Evolutionary conservation across 2,113 vertebrate species (phyloP).

Genomic region (Bufo bufo): DNA sequence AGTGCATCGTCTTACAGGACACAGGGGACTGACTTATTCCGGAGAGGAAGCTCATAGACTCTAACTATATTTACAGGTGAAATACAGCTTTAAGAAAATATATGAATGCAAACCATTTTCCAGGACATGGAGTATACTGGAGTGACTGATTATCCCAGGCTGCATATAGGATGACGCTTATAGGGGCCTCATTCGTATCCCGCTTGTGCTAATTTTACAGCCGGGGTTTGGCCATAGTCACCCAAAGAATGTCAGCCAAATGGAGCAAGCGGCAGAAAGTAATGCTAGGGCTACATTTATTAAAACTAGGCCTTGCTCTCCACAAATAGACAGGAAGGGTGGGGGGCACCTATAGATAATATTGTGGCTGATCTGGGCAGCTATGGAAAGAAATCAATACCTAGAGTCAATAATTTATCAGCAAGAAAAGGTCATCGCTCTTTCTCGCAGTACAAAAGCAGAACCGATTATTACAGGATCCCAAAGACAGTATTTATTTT

Average conservation of each 20-base stretch:
- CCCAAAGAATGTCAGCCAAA: not conserved
- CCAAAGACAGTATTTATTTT: not conserved
- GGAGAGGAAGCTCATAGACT: not conserved
- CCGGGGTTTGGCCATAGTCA: not conserved
- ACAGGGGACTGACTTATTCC: not conserved
- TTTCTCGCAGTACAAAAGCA: slow-evolving; percentile 31
- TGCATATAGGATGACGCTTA: not conserved
- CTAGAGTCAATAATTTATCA: slow-evolving; percentile 35
- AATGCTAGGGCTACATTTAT: not conserved
- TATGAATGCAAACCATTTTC: too few species aligned
- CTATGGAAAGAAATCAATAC: not conserved
- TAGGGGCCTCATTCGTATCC: not conserved
- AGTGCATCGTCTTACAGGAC: too few species aligned
- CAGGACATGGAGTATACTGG: too few species aligned
- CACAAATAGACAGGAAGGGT: not conserved
- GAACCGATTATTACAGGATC: not conserved
- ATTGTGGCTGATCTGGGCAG: not conserved
- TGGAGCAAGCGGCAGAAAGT: not conserved
- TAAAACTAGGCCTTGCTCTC: not conserved
- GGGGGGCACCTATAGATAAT: not conserved
- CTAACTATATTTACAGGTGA: too few species aligned
- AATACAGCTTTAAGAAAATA: too few species aligned
- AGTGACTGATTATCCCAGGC: too few species aligned
- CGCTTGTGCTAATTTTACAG: not conserved
- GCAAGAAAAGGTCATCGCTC: not conserved